These are phyloP conservation scores for Masticophis lateralis DNA, from an alignment of 2,797 vertebrate species.

Conservation along the genomic window DNA sequence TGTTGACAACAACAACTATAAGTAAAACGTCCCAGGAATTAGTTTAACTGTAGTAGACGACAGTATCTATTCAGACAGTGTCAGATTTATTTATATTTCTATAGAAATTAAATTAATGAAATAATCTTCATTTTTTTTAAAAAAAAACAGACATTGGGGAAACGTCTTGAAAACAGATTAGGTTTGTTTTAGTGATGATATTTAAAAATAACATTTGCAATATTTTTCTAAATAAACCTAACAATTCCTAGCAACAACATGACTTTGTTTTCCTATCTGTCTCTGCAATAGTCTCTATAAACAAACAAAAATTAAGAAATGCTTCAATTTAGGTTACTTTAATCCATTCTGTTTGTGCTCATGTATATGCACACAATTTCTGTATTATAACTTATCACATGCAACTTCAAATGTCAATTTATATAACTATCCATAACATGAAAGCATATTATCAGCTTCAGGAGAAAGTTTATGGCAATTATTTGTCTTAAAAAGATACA, in stretches of 20 bases:
- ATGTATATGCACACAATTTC: slow-evolving; percentile 18
- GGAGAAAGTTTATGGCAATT: slow-evolving; percentile 39
- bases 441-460: slow-evolving; percentile 33
- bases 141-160: background rate
- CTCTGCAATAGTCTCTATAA: slow-evolving; percentile 7
- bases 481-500: slow-evolving; percentile 35
- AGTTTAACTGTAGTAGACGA: background rate
- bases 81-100: background rate
- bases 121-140: background rate
- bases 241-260: background rate
- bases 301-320: slow-evolving; percentile 21
- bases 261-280: slow-evolving; percentile 24
- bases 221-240: slow-evolving; percentile 4
- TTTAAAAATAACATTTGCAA: background rate
- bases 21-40: background rate
- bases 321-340: slow-evolving; percentile 1
- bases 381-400: slow-evolving; percentile 45
- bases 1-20: too few relatives aligned
- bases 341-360: background rate
- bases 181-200: background rate
- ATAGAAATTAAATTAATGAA: background rate
- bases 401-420: slow-evolving; percentile 13
- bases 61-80: background rate
- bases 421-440: slow-evolving; percentile 34
- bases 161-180: background rate